phyloP scores from a whole-genome alignment of 2,113 vertebrate genomes.

The Turnix velox region DNA sequence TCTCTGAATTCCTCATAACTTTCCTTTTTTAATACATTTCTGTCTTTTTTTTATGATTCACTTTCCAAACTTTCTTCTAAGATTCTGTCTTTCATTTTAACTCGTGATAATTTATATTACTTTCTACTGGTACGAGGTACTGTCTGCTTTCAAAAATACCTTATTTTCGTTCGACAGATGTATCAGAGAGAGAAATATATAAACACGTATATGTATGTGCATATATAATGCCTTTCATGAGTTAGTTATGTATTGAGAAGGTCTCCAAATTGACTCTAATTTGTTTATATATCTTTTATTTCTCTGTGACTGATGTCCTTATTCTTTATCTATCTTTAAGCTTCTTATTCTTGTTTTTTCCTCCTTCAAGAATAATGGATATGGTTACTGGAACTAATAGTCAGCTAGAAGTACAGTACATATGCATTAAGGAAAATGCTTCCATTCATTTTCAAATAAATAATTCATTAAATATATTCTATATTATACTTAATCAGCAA shows the following conservation, averaged over 20 bases:
- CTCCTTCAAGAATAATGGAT: neutral
- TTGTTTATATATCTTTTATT: slow-evolving; percentile 3
- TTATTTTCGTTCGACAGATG: slow-evolving; percentile 26
- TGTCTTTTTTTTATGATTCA: neutral
- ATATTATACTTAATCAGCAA: neutral
- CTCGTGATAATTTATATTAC: neutral
- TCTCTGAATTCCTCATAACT: neutral
- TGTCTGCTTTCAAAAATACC: slow-evolving; percentile 4
- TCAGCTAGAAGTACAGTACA: neutral
- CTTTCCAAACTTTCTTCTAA: neutral
- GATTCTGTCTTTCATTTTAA: slow-evolving; percentile 2
- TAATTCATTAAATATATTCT: neutral
- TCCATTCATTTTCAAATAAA: neutral
- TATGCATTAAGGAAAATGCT: neutral
- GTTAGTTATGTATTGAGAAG: neutral
- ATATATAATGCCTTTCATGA: slow-evolving; percentile 2
- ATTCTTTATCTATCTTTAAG: neutral
- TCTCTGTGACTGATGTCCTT: neutral
- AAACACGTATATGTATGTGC: neutral
- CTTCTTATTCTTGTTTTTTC: neutral
- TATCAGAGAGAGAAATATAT: neutral
- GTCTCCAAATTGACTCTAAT: slow-evolving; percentile 6
- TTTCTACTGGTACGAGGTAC: neutral
- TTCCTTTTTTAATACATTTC: slow-evolving; percentile 11
- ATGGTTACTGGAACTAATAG: neutral